These are phyloP conservation scores for Parambassis ranga DNA, from an alignment of 2,797 vertebrate genomes.

Conservation along the genomic window DNA sequence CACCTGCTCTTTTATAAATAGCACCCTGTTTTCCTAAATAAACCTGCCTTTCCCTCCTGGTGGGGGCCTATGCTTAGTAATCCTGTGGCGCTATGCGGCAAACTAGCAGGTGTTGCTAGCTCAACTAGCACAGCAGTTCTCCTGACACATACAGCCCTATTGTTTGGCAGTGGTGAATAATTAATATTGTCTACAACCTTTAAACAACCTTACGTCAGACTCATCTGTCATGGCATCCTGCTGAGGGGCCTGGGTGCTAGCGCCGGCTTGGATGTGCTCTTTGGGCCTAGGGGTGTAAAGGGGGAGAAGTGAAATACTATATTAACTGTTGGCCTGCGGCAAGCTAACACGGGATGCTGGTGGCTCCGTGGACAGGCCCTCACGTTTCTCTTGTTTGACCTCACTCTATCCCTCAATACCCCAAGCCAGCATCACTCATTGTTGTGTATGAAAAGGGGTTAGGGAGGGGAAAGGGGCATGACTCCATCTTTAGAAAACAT, in stretches of 20 bases:
- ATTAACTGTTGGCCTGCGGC: constrained; percentile 76
- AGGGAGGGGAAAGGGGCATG: constrained; percentile 49
- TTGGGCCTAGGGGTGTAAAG: constrained; percentile 46
- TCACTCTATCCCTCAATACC: constrained; percentile 51
- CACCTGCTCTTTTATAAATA: constrained; percentile 66
- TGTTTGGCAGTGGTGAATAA: constrained; percentile 74
- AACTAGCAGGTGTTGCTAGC: constrained; percentile 68
- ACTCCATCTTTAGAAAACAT: constrained; percentile 75
- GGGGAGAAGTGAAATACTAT: constrained; percentile 68
- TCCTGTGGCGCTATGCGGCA: constrained; percentile 61
- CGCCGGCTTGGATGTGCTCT: constrained; percentile 55
- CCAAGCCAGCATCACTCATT: constrained; percentile 66
- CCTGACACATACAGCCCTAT: constrained; percentile 57
- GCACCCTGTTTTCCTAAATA: constrained; percentile 62
- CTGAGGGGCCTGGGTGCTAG: constrained; percentile 55
- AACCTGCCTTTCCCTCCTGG: constrained; percentile 39
- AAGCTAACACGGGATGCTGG: constrained; percentile 39
- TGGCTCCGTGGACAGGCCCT: constrained; percentile 33
- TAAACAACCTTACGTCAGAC: constrained; percentile 80
- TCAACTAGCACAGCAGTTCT: constrained; percentile 46
- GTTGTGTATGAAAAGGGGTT: constrained; percentile 58
- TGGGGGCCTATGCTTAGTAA: constrained; percentile 53
- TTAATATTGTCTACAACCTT: constrained; percentile 80
- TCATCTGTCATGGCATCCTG: constrained; percentile 76
- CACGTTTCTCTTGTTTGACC: constrained; percentile 50